phyloP scores from a whole-genome alignment of 2,888 invertebrate genomes.

The Amitus sp. region DNA sequence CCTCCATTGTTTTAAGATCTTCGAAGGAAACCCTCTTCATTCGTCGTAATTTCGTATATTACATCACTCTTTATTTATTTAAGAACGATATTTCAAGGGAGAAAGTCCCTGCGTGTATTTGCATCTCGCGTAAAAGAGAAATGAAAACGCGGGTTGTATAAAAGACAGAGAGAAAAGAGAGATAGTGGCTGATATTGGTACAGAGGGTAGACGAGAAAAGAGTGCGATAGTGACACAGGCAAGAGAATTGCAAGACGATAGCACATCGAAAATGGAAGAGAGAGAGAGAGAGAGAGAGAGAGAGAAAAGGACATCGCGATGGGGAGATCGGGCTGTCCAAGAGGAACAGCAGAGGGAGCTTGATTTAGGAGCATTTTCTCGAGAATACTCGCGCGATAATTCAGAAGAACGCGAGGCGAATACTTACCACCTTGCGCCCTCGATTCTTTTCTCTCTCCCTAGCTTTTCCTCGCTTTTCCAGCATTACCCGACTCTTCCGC shows the following conservation, averaged over 20 bases:
- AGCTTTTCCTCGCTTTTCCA: slow-evolving; percentile 16
- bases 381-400: slow-evolving; percentile 58
- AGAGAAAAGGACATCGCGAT: slow-evolving; percentile 29
- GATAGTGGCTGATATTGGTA: slow-evolving; percentile 16
- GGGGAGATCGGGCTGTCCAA: slow-evolving; percentile 14
- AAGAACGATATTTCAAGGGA: slow-evolving; percentile 56
- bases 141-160: too few species aligned
- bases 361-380: slow-evolving; percentile 59
- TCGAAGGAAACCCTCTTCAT: too few species aligned
- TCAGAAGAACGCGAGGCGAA: slow-evolving; percentile 58
- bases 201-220: slow-evolving; percentile 17
- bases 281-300: slow-evolving; percentile 27
- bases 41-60: slow-evolving; percentile 58
- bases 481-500: slow-evolving; percentile 8
- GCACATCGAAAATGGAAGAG: slow-evolving; percentile 23
- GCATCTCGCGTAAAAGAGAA: slow-evolving; percentile 34
- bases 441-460: slow-evolving; percentile 22
- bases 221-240: slow-evolving; percentile 31
- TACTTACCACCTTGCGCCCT: slow-evolving; percentile 51
- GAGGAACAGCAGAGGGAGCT: slow-evolving; percentile 44
- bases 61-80: slow-evolving; percentile 59
- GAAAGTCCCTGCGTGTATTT: slow-evolving; percentile 44
- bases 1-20: too few species aligned
- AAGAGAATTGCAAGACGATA: slow-evolving; percentile 35
- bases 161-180: slow-evolving; percentile 7